Conservation (phyloP, 2,888 invertebrate genomes). For the Sinelater perroti region DNA sequence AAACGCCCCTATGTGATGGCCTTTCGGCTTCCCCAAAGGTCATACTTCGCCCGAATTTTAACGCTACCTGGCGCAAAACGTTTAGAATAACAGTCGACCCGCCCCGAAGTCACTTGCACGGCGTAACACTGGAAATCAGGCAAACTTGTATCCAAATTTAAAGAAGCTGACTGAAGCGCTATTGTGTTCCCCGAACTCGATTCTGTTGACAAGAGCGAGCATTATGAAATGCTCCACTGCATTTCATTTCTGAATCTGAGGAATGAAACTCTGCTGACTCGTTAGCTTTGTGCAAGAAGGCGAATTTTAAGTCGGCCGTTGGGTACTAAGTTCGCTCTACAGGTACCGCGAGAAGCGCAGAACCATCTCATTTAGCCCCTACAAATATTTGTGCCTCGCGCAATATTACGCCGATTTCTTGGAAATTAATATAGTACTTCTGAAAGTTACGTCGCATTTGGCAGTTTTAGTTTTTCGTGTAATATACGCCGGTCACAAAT, state of each 20-base stretch:
- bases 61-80: no score
- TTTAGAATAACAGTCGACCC: no score
- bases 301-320: constrained; percentile 30
- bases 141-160: constrained; percentile 31
- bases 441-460: no score
- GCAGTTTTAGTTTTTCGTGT: no score
- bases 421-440: constrained; percentile 6
- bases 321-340: constrained; percentile 5
- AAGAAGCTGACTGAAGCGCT: constrained; percentile 30
- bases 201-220: constrained; percentile 34
- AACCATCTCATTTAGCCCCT: constrained; percentile 1
- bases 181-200: constrained; percentile 34
- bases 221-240: constrained; percentile 33
- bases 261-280: constrained; percentile 44
- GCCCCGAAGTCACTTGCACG: no score
- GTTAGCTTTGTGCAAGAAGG: constrained; percentile 44
- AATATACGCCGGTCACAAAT: no score
- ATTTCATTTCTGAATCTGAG: constrained; percentile 31
- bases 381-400: constrained; percentile 3
- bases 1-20: no score
- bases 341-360: not conserved
- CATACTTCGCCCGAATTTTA: no score
- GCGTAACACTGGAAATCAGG: no score
- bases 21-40: no score
- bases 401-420: not conserved